These are phyloP conservation scores for Pseudopodoces humilis DNA, from an alignment of 2,113 vertebrate genomes.

Conservation along the genomic window DNA sequence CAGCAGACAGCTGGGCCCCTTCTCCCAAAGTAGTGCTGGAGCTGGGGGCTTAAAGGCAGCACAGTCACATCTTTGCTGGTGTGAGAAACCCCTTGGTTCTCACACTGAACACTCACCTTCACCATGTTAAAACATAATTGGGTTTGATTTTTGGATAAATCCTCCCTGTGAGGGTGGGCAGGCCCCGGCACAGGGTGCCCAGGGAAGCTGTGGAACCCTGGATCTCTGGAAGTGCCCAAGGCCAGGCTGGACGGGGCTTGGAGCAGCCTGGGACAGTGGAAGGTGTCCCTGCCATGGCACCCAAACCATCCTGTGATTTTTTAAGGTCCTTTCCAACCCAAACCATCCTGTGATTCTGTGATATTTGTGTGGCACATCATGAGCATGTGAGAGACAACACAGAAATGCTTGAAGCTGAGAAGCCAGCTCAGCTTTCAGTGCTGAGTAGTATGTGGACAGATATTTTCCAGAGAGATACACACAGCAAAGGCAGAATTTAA, in stretches of 20 bases:
- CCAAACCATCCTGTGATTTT: rapidly evolving
- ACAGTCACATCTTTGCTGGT: background rate
- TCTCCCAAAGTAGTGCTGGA: rapidly evolving
- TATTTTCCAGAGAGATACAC: background rate
- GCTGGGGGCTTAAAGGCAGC: background rate
- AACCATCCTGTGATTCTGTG: background rate
- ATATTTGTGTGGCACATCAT: background rate
- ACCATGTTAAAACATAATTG: background rate
- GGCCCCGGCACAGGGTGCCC: background rate
- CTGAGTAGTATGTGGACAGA: background rate
- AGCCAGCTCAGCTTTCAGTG: background rate
- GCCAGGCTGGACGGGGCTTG: rapidly evolving
- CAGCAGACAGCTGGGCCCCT: background rate
- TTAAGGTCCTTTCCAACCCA: too few species aligned
- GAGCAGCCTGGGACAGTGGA: rapidly evolving
- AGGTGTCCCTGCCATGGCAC: background rate
- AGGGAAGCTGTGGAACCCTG: background rate
- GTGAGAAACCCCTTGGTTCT: background rate
- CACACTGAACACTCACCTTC: background rate
- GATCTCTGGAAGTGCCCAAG: background rate
- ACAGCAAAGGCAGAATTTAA: background rate
- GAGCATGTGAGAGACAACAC: background rate
- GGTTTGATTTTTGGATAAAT: too few species aligned
- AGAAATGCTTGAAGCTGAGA: background rate
- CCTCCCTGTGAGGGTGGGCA: rapidly evolving